Base-by-base conservation (phyloP, 2,888 invertebrate species). In the Synergus gifuensis region DNA sequence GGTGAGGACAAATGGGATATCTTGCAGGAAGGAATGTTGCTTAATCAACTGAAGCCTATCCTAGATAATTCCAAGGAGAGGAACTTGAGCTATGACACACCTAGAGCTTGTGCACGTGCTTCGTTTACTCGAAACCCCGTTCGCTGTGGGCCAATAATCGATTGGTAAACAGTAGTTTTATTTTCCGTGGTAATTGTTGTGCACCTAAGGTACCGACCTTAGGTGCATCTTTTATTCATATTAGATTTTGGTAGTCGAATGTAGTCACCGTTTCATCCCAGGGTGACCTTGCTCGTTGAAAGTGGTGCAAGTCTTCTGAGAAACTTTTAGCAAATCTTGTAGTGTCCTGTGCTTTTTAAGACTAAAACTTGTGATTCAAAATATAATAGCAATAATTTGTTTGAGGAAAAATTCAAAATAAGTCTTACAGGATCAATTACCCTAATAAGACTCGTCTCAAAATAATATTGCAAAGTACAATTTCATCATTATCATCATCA, bases 141-240 rank as follows among this genome's bases (percentile, higher is more conserved):
- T 73, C 67, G 36, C 36, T 12, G n/a, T 12, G n/a, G 54, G 22
- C 73, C 49, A 73, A 73, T 73, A 73, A 73, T 73, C 73, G 73
- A 73, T 73, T 73, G 73, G 73, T 73, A 73, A 73, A 73, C 54
- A 73, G 54, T 36, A n/a, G 49, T 73, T 73, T n/a, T 54, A 7
- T 36, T 73, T 73, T 54, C 73, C 54, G 11, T n/a, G 49, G 22
- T 49, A 54, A 49, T 49, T 36, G 54, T n/a, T 28, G 5, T 36
- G 9, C n/a, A n/a, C n/a, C n/a, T n/a, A n/a, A n/a, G n/a, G n/a
- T n/a, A n/a, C n/a, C n/a, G n/a, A n/a, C 3, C n/a, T n/a, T n/a
- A 66, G 12, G 42, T 44, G 18, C 42, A 66, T 18, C 18, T 18
- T 12, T 64, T 54, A 11, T 9, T 54, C 28, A 14, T 64, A 64